Base-by-base conservation (phyloP, 2,797 vertebrate genomes). In the Selene dorsalis region DNA sequence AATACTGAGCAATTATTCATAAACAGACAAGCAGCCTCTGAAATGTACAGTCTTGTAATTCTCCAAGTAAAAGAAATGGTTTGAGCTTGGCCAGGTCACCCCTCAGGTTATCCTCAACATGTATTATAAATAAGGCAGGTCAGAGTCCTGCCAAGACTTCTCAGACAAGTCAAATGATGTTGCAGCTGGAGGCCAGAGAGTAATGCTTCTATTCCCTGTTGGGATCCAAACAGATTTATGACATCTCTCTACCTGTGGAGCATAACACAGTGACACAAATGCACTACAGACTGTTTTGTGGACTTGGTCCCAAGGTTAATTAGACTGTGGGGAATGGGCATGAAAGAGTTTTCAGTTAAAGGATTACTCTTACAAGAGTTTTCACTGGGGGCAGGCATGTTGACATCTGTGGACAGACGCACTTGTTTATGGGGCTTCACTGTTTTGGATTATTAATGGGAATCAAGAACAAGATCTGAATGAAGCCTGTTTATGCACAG, bases 401-500 rank as follows among this genome's bases (percentile, higher is more conserved):
- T 22, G 48, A 50, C 2, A 16, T 60, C 28, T 43, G 28, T 52
- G 35, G 26, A 55, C 26, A 64, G 35, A 48, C 10, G 0, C 47
- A n/a, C 24, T n/a, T 73, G 24, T 50, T 32, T 70, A 22, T 39
- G 1, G 12, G 52, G 24, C 56, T 53, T 38, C 0, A 1, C 48
- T 68, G 32, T 69, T 72, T 63, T 77, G 22, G 35, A 79, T 84
- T 76, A 84, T 89, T 75, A 61, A 81, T 73, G 47, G 16, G 62
- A 69, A 18, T 62, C 45, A 57, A 59, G 35, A 45, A 43, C 38
- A 58, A 1, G 5, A 41, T 32, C 26, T 62, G 1, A 66, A 57
- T 63, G 10, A 75, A 13, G 9, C 1, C 17, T 16, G 56, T 74
- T 69, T 70, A 41, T 64, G 71, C 17, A 12, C 60, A 41, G 12